Conservation (phyloP, 2,888 invertebrate genomes). For the Cephus rjabovi region DNA sequence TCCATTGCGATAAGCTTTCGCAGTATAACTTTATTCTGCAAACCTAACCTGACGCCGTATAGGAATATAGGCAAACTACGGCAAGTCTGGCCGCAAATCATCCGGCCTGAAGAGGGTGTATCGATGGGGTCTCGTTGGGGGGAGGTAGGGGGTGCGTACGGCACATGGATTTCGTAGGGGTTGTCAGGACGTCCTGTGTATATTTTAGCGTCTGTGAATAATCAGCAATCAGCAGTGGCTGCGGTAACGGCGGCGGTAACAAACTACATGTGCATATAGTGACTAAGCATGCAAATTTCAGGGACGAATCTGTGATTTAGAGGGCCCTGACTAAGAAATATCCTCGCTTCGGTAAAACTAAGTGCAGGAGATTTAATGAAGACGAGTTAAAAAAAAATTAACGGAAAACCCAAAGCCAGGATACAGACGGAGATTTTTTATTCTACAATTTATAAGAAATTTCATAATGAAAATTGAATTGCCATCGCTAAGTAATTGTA, state of each 20-base stretch:
- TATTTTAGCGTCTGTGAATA: slow-evolving; percentile 63
- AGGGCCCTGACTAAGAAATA: neutral
- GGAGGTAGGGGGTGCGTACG: neutral
- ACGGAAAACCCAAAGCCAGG: no score
- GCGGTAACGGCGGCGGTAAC: slow-evolving; percentile 42
- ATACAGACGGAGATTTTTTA: no score
- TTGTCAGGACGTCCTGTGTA: slow-evolving; percentile 35
- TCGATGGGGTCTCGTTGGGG: neutral
- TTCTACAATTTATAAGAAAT: neutral
- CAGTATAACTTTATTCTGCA: neutral
- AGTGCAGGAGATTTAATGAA: no score
- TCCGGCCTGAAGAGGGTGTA: neutral
- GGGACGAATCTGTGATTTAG: slow-evolving; percentile 43
- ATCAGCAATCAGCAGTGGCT: slow-evolving; percentile 63
- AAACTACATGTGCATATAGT: slow-evolving; percentile 53
- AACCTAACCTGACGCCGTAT: neutral
- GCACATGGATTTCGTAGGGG: neutral
- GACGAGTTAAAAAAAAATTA: neutral
- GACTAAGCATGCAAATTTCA: slow-evolving; percentile 48
- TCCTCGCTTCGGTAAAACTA: no score
- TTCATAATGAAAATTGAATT: neutral
- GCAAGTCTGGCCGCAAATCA: neutral
- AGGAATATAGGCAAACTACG: neutral
- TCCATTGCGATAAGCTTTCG: neutral
- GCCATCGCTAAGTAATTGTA: neutral